phyloP scores from a whole-genome alignment of 2,113 vertebrate species.

The Ptilorrhoa leucosticta region DNA sequence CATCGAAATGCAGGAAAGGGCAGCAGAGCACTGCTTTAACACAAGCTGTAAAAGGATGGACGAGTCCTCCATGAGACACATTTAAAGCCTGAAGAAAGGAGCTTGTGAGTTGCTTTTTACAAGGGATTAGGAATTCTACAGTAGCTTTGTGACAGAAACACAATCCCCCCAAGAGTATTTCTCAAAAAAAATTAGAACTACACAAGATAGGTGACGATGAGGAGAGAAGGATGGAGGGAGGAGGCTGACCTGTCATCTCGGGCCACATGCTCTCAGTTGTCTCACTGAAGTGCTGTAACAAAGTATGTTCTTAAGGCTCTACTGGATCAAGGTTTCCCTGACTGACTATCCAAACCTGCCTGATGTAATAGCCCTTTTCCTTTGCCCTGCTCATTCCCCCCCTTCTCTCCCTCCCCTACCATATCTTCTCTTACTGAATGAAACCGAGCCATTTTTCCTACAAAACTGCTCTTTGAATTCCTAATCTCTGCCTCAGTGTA shows the following conservation, averaged over 20 bases:
- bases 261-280: not conserved
- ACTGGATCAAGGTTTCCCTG: not conserved
- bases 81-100: not conserved
- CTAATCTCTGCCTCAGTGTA: slow-evolving; percentile 11
- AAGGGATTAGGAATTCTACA: not conserved
- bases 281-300: not conserved
- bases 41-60: not conserved
- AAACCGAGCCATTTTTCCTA: not conserved
- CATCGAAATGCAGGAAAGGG: not conserved
- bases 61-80: not conserved
- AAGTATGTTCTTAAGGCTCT: not conserved
- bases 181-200: not conserved
- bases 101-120: not conserved
- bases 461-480: slow-evolving; percentile 35
- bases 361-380: not conserved
- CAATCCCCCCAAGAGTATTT: not conserved
- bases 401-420: not conserved
- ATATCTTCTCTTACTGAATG: not conserved
- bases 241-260: not conserved
- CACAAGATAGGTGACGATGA: fast-evolving
- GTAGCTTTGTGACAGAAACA: not conserved
- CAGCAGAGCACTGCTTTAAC: not conserved
- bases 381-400: not conserved
- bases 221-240: not conserved
- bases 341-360: not conserved